phyloP scores from a whole-genome alignment of 2,797 vertebrate species.

The Lycodopsis pacificus region DNA sequence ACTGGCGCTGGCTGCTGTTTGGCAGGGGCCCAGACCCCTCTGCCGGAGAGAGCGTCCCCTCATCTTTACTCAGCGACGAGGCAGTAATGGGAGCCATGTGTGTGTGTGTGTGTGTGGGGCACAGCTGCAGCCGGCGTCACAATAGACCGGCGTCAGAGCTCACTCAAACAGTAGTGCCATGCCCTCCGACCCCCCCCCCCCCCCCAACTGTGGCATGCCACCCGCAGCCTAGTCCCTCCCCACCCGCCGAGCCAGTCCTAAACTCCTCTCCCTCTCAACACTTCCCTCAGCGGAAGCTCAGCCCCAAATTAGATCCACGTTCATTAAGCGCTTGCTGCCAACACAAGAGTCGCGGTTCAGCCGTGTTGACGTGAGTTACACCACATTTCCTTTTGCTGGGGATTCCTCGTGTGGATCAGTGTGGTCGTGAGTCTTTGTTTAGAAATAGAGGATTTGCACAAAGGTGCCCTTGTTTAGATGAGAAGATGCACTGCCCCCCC shows the following conservation, averaged over 20 bases:
- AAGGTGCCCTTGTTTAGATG: constrained; percentile 29
- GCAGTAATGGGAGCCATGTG: constrained; percentile 79
- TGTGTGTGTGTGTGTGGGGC: constrained; percentile 63
- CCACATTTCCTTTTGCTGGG: constrained; percentile 35
- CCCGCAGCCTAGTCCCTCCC: constrained; percentile 30
- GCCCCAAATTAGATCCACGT: constrained; percentile 59
- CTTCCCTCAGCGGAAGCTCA: constrained; percentile 24
- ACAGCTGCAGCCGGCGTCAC: constrained; percentile 79
- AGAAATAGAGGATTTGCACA: constrained; percentile 10
- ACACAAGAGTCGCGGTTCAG: constrained; percentile 33
- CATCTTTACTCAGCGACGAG: constrained; percentile 65
- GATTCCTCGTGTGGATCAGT: constrained; percentile 31
- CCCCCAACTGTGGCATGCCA: constrained; percentile 39
- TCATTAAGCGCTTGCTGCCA: constrained; percentile 40
- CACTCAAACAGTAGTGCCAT: constrained; percentile 71
- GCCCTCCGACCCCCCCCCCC: constrained; percentile 34
- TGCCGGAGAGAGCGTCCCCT: constrained; percentile 67
- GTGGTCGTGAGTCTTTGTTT: constrained; percentile 43
- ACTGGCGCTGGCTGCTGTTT: constrained; percentile 80
- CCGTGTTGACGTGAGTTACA: constrained; percentile 24
- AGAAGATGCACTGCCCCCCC: background rate
- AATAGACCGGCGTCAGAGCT: constrained; percentile 76
- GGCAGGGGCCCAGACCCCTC: constrained; percentile 70
- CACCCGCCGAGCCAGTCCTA: background rate
- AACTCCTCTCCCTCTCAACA: constrained; percentile 13